Evolutionary conservation across 2,888 invertebrate genomes (phyloP).

Genomic region (Diplolepis rosae): DNA sequence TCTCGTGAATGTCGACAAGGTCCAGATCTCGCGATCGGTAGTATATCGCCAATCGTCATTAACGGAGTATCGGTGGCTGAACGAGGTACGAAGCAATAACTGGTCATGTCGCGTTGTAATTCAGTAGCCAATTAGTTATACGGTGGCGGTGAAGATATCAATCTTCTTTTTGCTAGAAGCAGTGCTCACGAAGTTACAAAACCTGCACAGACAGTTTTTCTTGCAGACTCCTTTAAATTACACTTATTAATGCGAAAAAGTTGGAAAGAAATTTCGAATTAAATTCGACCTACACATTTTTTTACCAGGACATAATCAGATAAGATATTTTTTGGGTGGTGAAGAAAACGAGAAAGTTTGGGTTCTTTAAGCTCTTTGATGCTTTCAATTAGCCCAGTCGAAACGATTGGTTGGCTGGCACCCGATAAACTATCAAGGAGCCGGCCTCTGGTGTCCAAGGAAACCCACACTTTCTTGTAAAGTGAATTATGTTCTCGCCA

Average conservation of each 20-base stretch:
- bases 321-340: neutral
- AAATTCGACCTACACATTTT: neutral
- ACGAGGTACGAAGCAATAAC: constrained; percentile 66
- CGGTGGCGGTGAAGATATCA: constrained; percentile 65
- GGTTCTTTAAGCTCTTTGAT: neutral
- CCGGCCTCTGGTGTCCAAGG: constrained; percentile 18
- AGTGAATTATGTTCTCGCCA: constrained; percentile 66
- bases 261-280: neutral
- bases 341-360: neutral
- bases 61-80: constrained; percentile 43
- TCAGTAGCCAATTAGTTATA: constrained; percentile 72
- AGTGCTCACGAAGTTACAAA: neutral
- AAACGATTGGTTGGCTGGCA: constrained; percentile 52
- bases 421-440: constrained; percentile 51
- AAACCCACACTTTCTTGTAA: constrained; percentile 30
- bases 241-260: too few relatives aligned
- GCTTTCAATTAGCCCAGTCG: constrained; percentile 63
- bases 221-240: neutral
- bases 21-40: constrained; percentile 47
- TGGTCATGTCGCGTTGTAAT: constrained; percentile 68
- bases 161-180: constrained; percentile 50
- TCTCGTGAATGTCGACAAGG: constrained; percentile 31
- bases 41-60: constrained; percentile 47
- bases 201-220: too few relatives aligned
- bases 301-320: neutral